Evolutionary conservation across 1,140 invertebrate species (phyloP), one percentile per base, ranked within the genome.

Genomic region (Panonychus citri): DNA sequence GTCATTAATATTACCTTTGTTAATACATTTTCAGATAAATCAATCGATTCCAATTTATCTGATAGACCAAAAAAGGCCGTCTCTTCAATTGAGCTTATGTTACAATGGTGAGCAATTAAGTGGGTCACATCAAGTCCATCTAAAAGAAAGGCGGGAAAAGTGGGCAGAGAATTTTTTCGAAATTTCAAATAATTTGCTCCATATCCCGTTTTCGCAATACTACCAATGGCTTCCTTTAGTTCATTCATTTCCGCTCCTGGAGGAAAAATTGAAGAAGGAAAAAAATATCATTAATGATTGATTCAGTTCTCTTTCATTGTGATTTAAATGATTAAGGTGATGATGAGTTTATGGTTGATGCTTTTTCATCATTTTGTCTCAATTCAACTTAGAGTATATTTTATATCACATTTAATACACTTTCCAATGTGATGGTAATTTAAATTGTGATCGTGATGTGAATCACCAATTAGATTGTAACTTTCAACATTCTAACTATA

Each of bases 51-150:
- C 2, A 66, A 12, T 13, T 53, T 28, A 3, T 62, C 57, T 3
- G 27, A 82, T 19, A 63, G 15, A 10, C 56, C 59, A 10, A 30
- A 7, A 30, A 65, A 63, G 2, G 63, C 60, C 3, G 53, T 25
- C 13, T 58, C 51, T 17, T 64, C 61, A 1, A 65, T 51, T n/a
- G 25, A 39, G 1, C 50, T 46, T 1, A 64, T 56, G 39, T 58
- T 62, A 28, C 64, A 85, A 66, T 86, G 85, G 63, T 84, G 82
- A 19, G 87, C 83, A 27, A 83, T 85, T 12, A 89, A 73, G 64
- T 88, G 83, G 60, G 81, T 77, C 59, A 88, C 85, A 63, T 85
- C 81, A 61, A 88, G 71, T 8, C 83, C 83, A n/a, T 85, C 73
- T 66, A 89, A 85, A 37, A 87, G 76, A 65, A 82, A 85, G 12